Percentiles rank a stretch among this genome's conserved stretches.
phyloP scores from a whole-genome alignment of 37 sponge, comb jelly and placozoan species.

The Oscarella lobularis region DNA sequence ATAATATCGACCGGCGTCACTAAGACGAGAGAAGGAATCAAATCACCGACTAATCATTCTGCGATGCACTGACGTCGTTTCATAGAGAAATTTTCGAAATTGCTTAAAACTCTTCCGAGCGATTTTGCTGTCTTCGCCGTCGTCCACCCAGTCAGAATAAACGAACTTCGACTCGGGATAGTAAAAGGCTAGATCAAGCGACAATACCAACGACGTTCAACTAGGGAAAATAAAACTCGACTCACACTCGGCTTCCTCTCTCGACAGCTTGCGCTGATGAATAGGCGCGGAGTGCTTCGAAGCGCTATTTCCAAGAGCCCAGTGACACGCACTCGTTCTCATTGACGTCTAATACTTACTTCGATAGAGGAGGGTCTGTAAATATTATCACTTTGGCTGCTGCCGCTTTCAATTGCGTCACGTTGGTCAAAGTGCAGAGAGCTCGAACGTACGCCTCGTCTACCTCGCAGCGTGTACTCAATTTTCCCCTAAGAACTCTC shows the following conservation, averaged over 20 bases:
- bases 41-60: neutral
- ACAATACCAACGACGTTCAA: neutral
- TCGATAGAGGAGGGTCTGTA: neutral
- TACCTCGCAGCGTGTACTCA: neutral
- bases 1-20: conserved; percentile 33
- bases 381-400: neutral
- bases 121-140: neutral
- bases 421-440: neutral
- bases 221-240: neutral
- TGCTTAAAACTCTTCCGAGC: neutral
- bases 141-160: conserved; percentile 3
- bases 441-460: neutral
- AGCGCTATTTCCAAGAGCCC: too few species aligned
- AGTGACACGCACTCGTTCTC: too few species aligned
- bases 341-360: too few species aligned
- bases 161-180: conserved; percentile 65
- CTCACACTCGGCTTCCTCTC: neutral
- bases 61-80: neutral
- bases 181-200: conserved; percentile 47
- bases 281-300: neutral
- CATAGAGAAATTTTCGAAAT: neutral
- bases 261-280: neutral
- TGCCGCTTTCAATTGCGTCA: neutral
- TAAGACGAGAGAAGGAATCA: neutral
- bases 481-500: neutral